Conservation (phyloP, 2,888 invertebrate genomes). For the Hyalella azteca region DNA sequence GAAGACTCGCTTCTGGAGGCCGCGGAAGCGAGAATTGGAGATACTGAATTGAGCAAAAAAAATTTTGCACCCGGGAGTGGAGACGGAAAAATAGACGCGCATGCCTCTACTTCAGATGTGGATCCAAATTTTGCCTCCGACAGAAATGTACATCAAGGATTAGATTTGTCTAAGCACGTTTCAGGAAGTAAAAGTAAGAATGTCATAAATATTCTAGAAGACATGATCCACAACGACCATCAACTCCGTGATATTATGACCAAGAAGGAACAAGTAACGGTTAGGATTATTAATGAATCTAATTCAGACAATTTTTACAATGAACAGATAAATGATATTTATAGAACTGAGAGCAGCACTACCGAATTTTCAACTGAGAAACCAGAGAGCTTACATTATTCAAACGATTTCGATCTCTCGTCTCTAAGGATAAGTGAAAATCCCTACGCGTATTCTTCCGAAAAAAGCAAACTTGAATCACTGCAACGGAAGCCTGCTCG, state of each 20-base stretch:
- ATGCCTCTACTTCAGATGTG: too few species aligned
- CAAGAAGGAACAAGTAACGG: not conserved
- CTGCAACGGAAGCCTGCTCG: conserved; percentile 6
- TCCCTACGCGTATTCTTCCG: not conserved
- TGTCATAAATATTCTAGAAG: conserved; percentile 7
- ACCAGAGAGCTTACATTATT: not conserved
- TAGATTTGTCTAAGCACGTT: too few species aligned
- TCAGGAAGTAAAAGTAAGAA: not conserved
- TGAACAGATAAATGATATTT: not conserved
- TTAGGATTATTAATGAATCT: not conserved
- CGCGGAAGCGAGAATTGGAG: too few species aligned
- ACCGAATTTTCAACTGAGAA: not conserved
- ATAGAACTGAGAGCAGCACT: not conserved
- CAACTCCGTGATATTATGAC: not conserved
- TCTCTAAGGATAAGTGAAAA: not conserved
- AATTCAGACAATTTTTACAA: not conserved
- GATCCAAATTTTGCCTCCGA: too few species aligned
- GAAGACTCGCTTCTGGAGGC: too few species aligned
- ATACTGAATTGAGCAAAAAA: too few species aligned
- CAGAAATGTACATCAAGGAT: too few species aligned
- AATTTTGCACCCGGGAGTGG: too few species aligned
- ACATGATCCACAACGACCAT: not conserved
- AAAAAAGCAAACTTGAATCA: not conserved
- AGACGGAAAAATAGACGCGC: too few species aligned
- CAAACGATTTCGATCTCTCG: conserved; percentile 8